Conservation (phyloP, 2,797 vertebrate species). For the Glyptemys insculpta region DNA sequence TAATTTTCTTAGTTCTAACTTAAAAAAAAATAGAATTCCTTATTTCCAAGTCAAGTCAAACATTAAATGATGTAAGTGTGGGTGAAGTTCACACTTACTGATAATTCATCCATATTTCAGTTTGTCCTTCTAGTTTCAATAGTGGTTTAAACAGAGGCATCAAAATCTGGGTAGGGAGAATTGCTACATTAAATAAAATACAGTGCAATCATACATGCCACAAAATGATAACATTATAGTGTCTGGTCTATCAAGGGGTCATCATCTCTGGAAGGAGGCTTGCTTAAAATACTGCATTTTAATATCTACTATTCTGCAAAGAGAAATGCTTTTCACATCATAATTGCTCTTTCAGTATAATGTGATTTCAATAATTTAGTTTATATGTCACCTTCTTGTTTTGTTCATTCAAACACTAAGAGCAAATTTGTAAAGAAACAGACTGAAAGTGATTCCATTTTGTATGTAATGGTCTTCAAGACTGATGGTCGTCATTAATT, state of each 20-base stretch:
- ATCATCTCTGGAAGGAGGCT: not conserved
- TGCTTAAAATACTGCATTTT: not conserved
- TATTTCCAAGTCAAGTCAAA: not conserved
- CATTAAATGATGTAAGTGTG: not conserved
- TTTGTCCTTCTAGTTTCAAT: not conserved
- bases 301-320: not conserved
- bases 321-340: not conserved
- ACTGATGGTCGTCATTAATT: not conserved
- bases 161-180: not conserved
- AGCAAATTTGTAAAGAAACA: not conserved
- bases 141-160: not conserved
- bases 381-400: not conserved
- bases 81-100: not conserved
- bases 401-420: not conserved
- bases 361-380: not conserved
- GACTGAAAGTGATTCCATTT: not conserved
- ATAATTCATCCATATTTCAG: not conserved
- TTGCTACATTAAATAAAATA: not conserved
- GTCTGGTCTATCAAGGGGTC: not conserved
- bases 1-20: not conserved
- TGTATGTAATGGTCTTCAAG: not conserved
- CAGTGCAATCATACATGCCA: not conserved
- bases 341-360: not conserved
- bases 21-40: not conserved
- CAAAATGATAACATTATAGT: not conserved